phyloP scores from a whole-genome alignment of 2,888 invertebrate species.

The Chymomyza procnemis region DNA sequence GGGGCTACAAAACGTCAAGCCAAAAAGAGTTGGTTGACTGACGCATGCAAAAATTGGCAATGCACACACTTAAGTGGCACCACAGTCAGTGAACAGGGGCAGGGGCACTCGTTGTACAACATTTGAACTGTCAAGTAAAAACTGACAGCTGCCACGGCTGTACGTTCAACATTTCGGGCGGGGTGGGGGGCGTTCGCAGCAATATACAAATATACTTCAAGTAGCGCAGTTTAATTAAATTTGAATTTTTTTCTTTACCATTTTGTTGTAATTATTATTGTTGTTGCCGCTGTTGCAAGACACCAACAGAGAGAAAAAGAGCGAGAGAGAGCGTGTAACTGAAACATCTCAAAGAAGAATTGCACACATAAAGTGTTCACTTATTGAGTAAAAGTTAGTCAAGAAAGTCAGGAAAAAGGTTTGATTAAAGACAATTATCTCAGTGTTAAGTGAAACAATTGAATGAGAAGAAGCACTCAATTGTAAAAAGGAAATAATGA shows the following conservation, averaged over 20 bases:
- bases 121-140: conserved; percentile 15
- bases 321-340: background rate
- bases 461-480: background rate
- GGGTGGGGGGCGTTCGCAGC: too few species aligned
- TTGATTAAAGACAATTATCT: background rate
- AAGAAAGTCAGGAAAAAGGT: background rate
- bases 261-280: background rate
- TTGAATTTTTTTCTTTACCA: conserved; percentile 30
- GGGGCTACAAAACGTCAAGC: conserved; percentile 2
- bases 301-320: conserved; percentile 37
- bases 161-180: background rate
- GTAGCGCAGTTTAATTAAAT: conserved; percentile 62
- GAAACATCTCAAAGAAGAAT: conserved; percentile 53
- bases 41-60: conserved; percentile 61
- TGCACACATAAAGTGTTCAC: conserved; percentile 32
- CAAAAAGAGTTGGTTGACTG: conserved; percentile 40
- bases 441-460: background rate
- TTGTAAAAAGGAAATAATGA: conserved; percentile 3
- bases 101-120: conserved; percentile 9
- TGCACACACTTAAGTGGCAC: conserved; percentile 10
- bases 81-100: background rate
- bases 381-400: background rate
- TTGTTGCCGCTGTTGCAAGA: conserved; percentile 46
- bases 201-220: conserved; percentile 57
- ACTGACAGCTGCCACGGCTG: conserved; percentile 51